Percentiles rank a stretch among this genome's conserved stretches.
Conservation (phyloP, 2,888 invertebrate species). For the Thysanoteuthis rhombus region DNA sequence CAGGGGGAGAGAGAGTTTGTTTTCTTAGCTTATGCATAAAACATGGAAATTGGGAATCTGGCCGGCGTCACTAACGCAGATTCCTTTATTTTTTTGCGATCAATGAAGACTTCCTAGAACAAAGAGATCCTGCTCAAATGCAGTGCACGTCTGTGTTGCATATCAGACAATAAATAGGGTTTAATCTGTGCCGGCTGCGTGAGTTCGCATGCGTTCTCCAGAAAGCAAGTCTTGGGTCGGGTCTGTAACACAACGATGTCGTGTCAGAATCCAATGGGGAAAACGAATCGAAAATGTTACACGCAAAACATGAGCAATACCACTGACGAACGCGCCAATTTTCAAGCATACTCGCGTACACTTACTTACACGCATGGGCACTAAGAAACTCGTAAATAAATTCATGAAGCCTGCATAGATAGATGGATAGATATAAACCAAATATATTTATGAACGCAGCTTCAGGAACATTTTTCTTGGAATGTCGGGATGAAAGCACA, state of each 20-base stretch:
- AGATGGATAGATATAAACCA: background rate
- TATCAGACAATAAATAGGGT: background rate
- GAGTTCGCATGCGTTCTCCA: background rate
- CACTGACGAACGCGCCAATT: background rate
- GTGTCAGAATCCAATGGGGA: background rate
- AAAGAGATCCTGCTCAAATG: background rate
- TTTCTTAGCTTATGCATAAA: too few relatives aligned
- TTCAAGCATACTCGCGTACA: background rate
- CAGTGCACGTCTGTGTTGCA: background rate
- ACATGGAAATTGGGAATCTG: too few relatives aligned
- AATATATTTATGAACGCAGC: background rate
- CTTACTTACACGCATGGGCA: background rate
- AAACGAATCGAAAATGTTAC: background rate
- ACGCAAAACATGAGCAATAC: background rate
- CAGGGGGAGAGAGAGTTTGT: too few relatives aligned
- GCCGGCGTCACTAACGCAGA: too few relatives aligned
- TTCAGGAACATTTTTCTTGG: background rate
- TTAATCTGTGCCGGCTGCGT: background rate
- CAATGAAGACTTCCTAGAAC: background rate
- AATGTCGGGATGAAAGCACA: too few relatives aligned
- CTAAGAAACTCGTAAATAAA: background rate
- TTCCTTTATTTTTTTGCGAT: background rate
- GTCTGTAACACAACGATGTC: background rate
- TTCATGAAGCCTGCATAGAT: background rate
- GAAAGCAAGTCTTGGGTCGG: too few relatives aligned